phyloP scores from a whole-genome alignment of 2,797 vertebrate genomes.

The Danio albolineatus region DNA sequence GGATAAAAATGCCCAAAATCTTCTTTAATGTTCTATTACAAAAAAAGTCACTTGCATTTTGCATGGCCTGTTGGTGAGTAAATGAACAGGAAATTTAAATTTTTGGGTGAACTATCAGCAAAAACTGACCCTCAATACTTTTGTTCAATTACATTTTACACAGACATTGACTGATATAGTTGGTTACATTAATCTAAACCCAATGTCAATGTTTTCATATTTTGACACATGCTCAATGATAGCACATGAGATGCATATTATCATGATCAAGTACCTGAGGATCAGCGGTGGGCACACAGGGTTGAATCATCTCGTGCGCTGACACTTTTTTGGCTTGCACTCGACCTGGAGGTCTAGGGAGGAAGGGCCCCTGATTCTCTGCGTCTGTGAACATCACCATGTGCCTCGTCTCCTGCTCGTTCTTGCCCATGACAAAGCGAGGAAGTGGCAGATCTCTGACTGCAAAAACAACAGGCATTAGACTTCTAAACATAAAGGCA shows the following conservation, averaged over 20 bases:
- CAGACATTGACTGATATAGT: neutral
- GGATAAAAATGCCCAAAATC: no score
- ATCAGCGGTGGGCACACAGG: conserved; percentile 84
- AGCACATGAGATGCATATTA: neutral
- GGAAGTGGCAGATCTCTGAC: conserved; percentile 96
- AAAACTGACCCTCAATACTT: no score
- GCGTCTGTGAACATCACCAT: conserved; percentile 88
- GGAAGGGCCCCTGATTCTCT: conserved; percentile 89
- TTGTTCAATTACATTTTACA: no score
- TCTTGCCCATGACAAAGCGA: conserved; percentile 92
- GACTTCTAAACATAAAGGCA: conserved; percentile 16
- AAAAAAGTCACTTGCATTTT: no score
- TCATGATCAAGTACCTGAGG: neutral
- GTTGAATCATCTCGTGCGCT: conserved; percentile 89
- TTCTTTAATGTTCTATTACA: no score
- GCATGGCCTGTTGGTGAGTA: no score
- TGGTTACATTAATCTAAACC: neutral
- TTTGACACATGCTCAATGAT: neutral
- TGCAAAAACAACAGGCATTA: conserved; percentile 65
- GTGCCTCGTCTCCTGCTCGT: conserved; percentile 91
- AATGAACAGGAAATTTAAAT: no score
- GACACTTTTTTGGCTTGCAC: conserved; percentile 91
- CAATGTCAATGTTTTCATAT: neutral
- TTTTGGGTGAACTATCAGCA: no score
- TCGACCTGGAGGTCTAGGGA: conserved; percentile 91